phyloP scores from a whole-genome alignment of 1,140 invertebrate genomes.

The Thalassaphorura encarpata region DNA sequence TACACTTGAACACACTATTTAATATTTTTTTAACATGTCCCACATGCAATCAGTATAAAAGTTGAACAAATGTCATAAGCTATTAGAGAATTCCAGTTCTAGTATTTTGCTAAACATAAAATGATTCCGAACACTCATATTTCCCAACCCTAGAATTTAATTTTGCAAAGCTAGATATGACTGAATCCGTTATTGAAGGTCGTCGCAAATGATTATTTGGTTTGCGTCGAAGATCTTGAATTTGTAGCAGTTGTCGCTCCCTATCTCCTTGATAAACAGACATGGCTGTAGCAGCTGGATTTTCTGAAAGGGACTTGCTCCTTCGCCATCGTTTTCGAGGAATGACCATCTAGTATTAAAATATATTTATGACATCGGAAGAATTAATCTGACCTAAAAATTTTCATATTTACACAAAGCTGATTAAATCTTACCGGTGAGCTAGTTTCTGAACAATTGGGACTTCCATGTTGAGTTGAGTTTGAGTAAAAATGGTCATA shows the following conservation, averaged over 20 bases:
- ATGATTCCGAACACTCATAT: conserved; percentile 24
- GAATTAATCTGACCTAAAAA: background rate
- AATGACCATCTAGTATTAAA: background rate
- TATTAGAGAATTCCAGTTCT: too few relatives aligned
- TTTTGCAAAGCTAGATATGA: conserved; percentile 7
- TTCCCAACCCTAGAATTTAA: conserved; percentile 5
- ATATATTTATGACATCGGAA: background rate
- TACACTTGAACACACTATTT: too few relatives aligned
- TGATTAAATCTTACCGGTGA: background rate
- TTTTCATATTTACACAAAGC: background rate
- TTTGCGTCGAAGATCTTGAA: too few relatives aligned
- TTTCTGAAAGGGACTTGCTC: conserved; percentile 6
- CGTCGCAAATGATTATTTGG: too few relatives aligned
- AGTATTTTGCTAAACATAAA: conserved; percentile 25
- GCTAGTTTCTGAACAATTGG: background rate
- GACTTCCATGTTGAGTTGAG: background rate
- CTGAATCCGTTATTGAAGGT: conserved; percentile 7
- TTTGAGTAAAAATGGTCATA: background rate
- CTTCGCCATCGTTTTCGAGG: background rate
- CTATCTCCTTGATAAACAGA: background rate
- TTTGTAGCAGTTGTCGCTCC: background rate
- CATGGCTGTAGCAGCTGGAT: background rate
- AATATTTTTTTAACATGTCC: too few relatives aligned
- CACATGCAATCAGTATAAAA: too few relatives aligned
- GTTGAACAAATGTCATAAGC: too few relatives aligned